Base-by-base conservation (phyloP, 1,140 invertebrate genomes). In the Anagrus nilaparvatae region DNA sequence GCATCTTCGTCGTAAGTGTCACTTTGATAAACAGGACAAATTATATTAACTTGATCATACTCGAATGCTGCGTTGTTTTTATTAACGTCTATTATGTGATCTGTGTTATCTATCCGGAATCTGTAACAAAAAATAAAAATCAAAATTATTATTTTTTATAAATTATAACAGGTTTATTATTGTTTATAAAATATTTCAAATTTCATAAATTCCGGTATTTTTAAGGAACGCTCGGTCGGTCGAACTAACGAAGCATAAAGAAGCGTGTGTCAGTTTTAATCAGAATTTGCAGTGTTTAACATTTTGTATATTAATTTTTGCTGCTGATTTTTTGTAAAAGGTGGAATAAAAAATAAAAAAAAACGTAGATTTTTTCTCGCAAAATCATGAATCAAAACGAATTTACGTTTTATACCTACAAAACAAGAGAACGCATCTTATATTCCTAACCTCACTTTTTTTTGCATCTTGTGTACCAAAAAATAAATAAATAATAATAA, bases 81-180 rank as follows among this genome's bases (percentile, higher is more conserved):
- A 72, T 95, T 95, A 47, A 95, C 85, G 67, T 94, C 90, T 62
- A 94, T 93, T 63, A 95, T 91, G 68, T 95, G 90, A 69, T 95
- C 91, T 20, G 90, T 95, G 67, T 95, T 95, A 76, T 95, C 90
- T 78, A 95, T 94, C 63, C 90, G 81, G 73, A 95, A 95, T 79
- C 91, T 94, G 70, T 56, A 79, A 79, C 53, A 67, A 43, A 51
- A 52, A n/a, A n/a, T n/a, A n/a, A n/a, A 40, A 16, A 46, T n/a
- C n/a, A n/a, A n/a, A 45, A 24, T 43, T 16, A 44, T 47, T 20
- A 46, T 23, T 40, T n/a, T n/a, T n/a, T n/a, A n/a, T 28, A 27
- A 39, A 30, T 34, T 27, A 20, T n/a, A n/a, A n/a, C n/a, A 8
- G 0, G 19, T 14, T 24, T 35, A 13, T 35, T 35, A 24, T 14